These are phyloP conservation scores for Bombus affinis DNA, from an alignment of 1,140 invertebrate species.

Conservation along the genomic window DNA sequence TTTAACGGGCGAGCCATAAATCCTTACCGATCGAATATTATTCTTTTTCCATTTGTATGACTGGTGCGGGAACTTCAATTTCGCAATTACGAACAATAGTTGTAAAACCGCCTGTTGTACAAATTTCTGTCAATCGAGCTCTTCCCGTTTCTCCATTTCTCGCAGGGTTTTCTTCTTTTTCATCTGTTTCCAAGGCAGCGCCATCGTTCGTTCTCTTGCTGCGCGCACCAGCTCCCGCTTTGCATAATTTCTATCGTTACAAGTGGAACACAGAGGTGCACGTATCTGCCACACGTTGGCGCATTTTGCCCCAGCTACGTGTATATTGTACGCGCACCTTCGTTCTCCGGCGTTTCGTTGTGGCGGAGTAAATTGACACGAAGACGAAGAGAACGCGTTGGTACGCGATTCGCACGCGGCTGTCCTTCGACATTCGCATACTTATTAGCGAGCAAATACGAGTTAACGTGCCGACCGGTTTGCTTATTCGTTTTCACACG, in stretches of 20 bases:
- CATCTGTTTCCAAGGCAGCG: slow-evolving; percentile 39
- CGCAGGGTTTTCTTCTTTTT: slow-evolving; percentile 22
- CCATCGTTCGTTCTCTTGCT: not conserved
- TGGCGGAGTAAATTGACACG: slow-evolving; percentile 49
- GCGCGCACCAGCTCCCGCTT: slow-evolving; percentile 51
- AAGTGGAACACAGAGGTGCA: slow-evolving; percentile 58
- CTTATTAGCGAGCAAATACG: slow-evolving; percentile 26
- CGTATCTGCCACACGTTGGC: slow-evolving; percentile 52
- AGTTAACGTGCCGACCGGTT: not conserved
- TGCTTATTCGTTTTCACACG: not conserved
- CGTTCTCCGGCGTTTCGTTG: not conserved
- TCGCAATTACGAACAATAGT: no score
- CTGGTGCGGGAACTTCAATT: not conserved
- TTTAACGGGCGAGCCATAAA: no score
- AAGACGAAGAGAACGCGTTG: not conserved
- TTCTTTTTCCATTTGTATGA: no score
- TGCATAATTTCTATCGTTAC: slow-evolving; percentile 72
- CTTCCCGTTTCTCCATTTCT: not conserved
- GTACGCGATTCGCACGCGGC: not conserved
- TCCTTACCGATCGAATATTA: no score
- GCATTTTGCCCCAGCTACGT: slow-evolving; percentile 22
- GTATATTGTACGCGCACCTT: slow-evolving; percentile 35
- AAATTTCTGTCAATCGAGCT: not conserved
- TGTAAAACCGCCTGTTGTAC: no score
- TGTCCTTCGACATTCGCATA: not conserved